Conservation (phyloP, 2,797 vertebrate genomes). For the Bradypus variegatus region DNA sequence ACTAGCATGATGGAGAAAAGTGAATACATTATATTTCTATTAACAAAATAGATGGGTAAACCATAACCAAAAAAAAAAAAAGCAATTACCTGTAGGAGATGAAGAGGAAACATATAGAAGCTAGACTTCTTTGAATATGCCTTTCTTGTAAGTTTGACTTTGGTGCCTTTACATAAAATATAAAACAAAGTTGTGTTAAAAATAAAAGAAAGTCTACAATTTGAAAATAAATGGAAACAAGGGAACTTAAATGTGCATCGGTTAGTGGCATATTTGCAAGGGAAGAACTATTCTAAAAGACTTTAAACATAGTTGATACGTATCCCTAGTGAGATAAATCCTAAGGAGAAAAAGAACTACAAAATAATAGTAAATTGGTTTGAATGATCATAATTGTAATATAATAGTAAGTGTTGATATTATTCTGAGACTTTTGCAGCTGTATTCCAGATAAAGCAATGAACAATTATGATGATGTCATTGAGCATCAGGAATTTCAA, state of each 20-base stretch:
- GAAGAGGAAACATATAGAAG: neutral
- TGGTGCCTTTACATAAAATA: neutral
- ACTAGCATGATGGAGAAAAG: neutral
- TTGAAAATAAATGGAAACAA: slow-evolving; percentile 10
- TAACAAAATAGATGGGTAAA: neutral
- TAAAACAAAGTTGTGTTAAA: neutral
- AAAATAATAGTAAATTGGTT: slow-evolving; percentile 21
- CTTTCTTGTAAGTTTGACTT: neutral
- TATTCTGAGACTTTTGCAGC: neutral
- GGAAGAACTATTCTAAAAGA: neutral
- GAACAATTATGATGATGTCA: neutral
- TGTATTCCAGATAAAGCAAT: slow-evolving; percentile 17
- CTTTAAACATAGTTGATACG: neutral
- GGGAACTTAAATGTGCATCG: neutral
- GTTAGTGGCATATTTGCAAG: neutral
- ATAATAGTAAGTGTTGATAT: neutral
- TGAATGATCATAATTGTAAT: neutral
- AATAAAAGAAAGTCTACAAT: slow-evolving; percentile 26
- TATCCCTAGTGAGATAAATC: neutral
- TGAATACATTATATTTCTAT: neutral
- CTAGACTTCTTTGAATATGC: neutral
- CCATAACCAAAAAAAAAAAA: neutral
- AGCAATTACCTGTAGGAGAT: neutral
- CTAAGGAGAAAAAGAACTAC: neutral
- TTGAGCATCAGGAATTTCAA: neutral